Evolutionary conservation across 1,140 invertebrate genomes (phyloP).

Genomic region (Papilio aristodemus): DNA sequence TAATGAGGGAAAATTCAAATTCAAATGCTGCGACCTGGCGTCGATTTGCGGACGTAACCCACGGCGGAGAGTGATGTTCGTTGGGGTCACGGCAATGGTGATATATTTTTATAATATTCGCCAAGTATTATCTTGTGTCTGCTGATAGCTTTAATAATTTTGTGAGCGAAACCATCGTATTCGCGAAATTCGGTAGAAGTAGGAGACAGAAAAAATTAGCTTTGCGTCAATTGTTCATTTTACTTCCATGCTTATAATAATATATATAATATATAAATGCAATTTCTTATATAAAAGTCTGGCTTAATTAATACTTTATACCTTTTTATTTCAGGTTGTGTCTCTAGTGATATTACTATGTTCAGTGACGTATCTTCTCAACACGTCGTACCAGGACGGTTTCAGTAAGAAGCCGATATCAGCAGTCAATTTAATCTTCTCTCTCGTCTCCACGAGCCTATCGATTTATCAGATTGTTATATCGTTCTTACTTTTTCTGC

Average conservation of each 20-base stretch:
- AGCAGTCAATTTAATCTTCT: conserved; percentile 43
- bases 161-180: background rate
- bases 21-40: conserved; percentile 40
- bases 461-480: conserved; percentile 49
- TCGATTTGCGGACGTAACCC: conserved; percentile 42
- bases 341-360: conserved; percentile 38
- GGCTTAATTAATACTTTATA: background rate
- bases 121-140: background rate
- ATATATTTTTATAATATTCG: conserved; percentile 35
- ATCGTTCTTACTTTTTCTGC: conserved; percentile 47
- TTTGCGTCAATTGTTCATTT: too few relatives aligned
- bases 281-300: too few relatives aligned
- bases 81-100: conserved; percentile 39
- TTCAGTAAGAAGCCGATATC: conserved; percentile 40
- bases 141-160: background rate
- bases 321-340: conserved; percentile 37
- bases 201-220: too few relatives aligned
- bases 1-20: conserved; percentile 32
- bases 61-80: conserved; percentile 40
- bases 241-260: too few relatives aligned
- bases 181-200: too few relatives aligned
- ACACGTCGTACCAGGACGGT: conserved; percentile 3
- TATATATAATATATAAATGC: too few relatives aligned
- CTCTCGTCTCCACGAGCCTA: conserved; percentile 37
- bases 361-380: conserved; percentile 31